phyloP scores from a whole-genome alignment of 1,140 invertebrate genomes.

The Leucophenga varia region DNA sequence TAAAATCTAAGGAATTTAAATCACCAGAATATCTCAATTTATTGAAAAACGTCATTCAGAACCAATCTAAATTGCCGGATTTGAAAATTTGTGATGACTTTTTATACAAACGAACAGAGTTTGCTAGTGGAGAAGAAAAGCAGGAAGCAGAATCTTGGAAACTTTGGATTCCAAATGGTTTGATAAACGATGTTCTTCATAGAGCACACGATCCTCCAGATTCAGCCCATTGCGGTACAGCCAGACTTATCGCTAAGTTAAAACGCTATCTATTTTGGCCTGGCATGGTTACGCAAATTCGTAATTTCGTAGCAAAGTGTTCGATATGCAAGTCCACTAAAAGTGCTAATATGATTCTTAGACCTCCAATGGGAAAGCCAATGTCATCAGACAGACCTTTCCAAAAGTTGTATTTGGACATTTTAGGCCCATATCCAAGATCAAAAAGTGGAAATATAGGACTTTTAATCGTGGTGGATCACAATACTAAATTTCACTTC shows the following conservation, averaged over 20 bases:
- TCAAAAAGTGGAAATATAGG: conserved; percentile 9
- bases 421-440: conserved; percentile 11
- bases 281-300: conserved; percentile 7
- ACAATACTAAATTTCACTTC: conserved; percentile 10
- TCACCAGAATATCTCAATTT: conserved; percentile 7
- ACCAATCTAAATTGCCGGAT: conserved; percentile 11
- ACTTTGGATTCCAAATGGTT: conserved; percentile 3
- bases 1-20: conserved; percentile 4
- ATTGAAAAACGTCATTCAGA: neutral
- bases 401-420: conserved; percentile 12
- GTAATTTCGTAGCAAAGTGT: conserved; percentile 2
- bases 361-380: conserved; percentile 12
- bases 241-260: conserved; percentile 1
- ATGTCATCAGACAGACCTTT: conserved; percentile 10
- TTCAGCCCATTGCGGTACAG: conserved; percentile 8
- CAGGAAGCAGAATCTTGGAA: conserved; percentile 10
- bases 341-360: conserved; percentile 3
- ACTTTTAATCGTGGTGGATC: conserved; percentile 6
- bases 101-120: conserved; percentile 13
- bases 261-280: conserved; percentile 9
- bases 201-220: conserved; percentile 7
- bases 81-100: conserved; percentile 8
- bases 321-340: conserved; percentile 6
- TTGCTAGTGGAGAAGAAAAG: neutral
- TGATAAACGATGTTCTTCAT: neutral